Percentiles rank a stretch among this genome's conserved stretches.
phyloP scores from a whole-genome alignment of 2,888 invertebrate species.

The Buathra laborator region DNA sequence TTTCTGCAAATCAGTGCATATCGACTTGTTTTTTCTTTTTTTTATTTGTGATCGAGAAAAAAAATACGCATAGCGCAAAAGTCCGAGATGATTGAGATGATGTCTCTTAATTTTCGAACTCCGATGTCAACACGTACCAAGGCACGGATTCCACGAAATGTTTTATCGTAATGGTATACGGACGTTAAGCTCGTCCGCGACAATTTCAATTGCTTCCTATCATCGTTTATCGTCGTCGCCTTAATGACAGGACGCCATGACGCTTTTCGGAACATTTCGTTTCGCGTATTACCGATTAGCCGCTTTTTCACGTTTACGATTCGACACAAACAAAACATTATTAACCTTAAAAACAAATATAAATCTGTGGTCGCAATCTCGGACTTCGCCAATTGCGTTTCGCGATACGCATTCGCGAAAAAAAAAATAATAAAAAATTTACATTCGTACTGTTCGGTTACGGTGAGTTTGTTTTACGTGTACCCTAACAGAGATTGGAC shows the following conservation, averaged over 20 bases:
- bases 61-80: not conserved
- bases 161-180: not conserved
- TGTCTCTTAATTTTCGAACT: constrained; percentile 10
- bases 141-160: not conserved
- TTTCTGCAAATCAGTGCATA: too few species aligned
- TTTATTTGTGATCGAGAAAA: too few species aligned
- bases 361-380: not conserved
- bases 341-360: not conserved
- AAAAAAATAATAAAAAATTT: not conserved
- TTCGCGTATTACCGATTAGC: constrained; percentile 13
- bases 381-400: not conserved
- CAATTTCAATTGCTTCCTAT: constrained; percentile 60
- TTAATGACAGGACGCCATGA: constrained; percentile 41
- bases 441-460: not conserved
- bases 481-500: constrained; percentile 25
- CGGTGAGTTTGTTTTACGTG: constrained; percentile 1
- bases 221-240: constrained; percentile 36
- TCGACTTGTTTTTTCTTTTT: too few species aligned
- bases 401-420: not conserved
- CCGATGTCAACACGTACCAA: not conserved
- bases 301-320: not conserved
- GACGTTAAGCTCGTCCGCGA: constrained; percentile 49
- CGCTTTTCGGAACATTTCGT: constrained; percentile 56
- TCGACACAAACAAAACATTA: not conserved
- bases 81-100: not conserved